Percentiles rank a stretch among this genome's conserved stretches.
These are phyloP conservation scores for Danio tinwini DNA, from an alignment of 2,797 vertebrate species.

Conservation along the genomic window DNA sequence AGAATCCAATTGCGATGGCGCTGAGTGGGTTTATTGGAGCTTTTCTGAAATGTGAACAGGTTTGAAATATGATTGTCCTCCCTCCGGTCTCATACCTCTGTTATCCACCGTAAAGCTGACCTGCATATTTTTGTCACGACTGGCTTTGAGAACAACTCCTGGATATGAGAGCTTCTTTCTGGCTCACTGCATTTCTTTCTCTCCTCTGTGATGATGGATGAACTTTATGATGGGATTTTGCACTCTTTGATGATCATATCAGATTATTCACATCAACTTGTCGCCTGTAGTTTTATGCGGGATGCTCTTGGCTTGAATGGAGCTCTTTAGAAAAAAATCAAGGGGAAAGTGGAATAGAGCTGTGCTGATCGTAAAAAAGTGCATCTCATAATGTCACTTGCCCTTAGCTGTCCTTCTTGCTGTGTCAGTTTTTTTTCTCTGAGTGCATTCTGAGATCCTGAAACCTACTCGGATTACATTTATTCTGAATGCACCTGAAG, in stretches of 20 bases:
- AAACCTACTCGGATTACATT: neutral
- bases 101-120: slow-evolving; percentile 23
- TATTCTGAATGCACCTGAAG: neutral
- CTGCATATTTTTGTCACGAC: slow-evolving; percentile 5
- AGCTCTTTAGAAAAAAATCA: neutral
- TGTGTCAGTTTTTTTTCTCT: neutral
- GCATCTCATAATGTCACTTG: neutral
- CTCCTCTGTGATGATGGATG: slow-evolving; percentile 18
- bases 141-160: slow-evolving; percentile 5
- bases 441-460: neutral
- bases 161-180: neutral
- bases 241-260: slow-evolving; percentile 24
- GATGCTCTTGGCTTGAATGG: neutral
- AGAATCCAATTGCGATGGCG: neutral
- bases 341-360: neutral
- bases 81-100: neutral
- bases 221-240: slow-evolving; percentile 16
- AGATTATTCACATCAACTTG: slow-evolving; percentile 43
- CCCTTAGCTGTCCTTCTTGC: neutral
- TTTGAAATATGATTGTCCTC: slow-evolving; percentile 10
- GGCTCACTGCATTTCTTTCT: neutral
- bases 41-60: neutral
- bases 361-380: neutral
- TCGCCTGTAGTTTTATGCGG: neutral
- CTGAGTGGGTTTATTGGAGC: neutral